A percentile compares a stretch with the other conserved stretches of the same genome.
These are phyloP conservation scores for Hirtodrosophila alboralis DNA, from an alignment of 2,888 invertebrate species.

Conservation along the genomic window DNA sequence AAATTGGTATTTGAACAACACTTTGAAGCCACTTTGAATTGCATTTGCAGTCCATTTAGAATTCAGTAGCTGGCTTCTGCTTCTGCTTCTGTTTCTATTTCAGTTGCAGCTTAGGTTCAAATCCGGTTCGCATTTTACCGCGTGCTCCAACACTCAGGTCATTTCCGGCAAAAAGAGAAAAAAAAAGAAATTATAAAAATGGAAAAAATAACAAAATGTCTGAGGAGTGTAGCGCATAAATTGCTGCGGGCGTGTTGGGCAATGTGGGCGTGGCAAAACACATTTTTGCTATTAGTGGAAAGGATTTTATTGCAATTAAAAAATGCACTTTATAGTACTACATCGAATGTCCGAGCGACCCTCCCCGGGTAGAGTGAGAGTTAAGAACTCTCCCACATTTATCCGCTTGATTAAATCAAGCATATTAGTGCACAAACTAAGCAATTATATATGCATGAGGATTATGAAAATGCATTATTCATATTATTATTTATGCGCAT, in stretches of 20 bases:
- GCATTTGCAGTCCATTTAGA: too few species aligned
- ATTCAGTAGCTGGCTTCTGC: too few species aligned
- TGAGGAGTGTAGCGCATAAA: constrained; percentile 58
- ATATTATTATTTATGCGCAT: constrained; percentile 32
- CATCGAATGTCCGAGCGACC: too few species aligned
- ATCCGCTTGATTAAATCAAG: constrained; percentile 40
- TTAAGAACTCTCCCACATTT: background rate
- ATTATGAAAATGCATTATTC: constrained; percentile 45
- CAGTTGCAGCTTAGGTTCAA: constrained; percentile 1
- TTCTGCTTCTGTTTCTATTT: too few species aligned
- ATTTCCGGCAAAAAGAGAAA: constrained; percentile 21
- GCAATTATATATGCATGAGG: constrained; percentile 66
- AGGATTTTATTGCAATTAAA: constrained; percentile 75
- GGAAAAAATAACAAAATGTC: constrained; percentile 22
- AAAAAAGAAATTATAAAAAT: constrained; percentile 3
- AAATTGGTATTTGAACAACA: too few species aligned
- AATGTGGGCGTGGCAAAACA: constrained; percentile 54
- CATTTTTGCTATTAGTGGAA: constrained; percentile 70
- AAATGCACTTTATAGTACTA: constrained; percentile 73
- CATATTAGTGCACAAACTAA: constrained; percentile 57
- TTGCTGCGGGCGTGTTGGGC: constrained; percentile 27
- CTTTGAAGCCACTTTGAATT: too few species aligned
- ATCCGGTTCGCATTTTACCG: constrained; percentile 20
- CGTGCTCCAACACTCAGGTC: background rate
- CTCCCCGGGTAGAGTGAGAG: too few species aligned